Evolutionary conservation across 2,113 vertebrate species (phyloP), one percentile per base, ranked within the genome.

Genomic region (Corvus cornix): DNA sequence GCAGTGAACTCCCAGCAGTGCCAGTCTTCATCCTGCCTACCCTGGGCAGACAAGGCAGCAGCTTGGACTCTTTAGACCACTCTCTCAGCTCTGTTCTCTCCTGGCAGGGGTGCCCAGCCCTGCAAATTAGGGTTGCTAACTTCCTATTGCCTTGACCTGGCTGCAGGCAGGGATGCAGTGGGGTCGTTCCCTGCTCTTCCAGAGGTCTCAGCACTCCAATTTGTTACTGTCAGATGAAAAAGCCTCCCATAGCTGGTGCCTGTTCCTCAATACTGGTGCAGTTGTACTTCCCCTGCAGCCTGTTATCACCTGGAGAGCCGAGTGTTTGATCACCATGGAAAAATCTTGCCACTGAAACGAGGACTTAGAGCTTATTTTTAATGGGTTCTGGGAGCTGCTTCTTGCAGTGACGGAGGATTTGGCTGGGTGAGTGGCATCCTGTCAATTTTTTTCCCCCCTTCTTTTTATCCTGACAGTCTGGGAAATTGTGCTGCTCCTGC

Each of bases 311-410:
- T 56, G 46, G 14, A 35, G 30, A 83, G 56, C 48, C 1, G 3
- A n/a, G 55, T 52, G 37, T 84, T 76, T 21, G 16, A 92, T 93
- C 35, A 62, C 86, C 91, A 11, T 70, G 74, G 91, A 89, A 92
- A 97, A 87, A 69, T 53, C 39, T 51, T 68, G 56, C 87, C 91
- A 68, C 92, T 78, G 53, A 62, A 95, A 81, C 9, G 48, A 72
- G 24, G 55, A 69, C 90, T 95, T 88, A 35, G 73, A 96, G 96
- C 91, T 93, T 89, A 94, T 82, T 95, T 89, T 94, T 94, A 96
- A 96, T 92, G 59, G 93, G n/a, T 94, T 90, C 95, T 91, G 83
- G 83, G 76, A 95, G 86, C 79, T 30, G 87, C 73, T 91, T 73
- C 76, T 66, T 59, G 82, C 26, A 86, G 75, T 11, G 64, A 89